These are phyloP conservation scores for Dipodomys merriami DNA, from an alignment of 2,113 vertebrate genomes.

Conservation along the genomic window DNA sequence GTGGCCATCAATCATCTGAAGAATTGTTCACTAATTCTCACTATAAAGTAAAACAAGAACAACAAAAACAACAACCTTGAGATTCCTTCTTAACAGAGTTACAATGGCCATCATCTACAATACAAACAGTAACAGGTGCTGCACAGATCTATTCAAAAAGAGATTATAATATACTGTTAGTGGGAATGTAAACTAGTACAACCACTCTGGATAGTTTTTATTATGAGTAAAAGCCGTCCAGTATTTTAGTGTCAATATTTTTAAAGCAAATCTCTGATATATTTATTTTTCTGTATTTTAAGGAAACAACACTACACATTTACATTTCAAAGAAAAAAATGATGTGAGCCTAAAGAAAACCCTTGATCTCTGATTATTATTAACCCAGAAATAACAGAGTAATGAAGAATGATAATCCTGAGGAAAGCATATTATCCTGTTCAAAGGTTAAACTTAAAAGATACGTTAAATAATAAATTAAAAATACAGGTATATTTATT, in stretches of 20 bases:
- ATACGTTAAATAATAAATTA: not conserved
- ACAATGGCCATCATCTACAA: no score
- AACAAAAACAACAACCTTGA: no score
- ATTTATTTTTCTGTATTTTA: not conserved
- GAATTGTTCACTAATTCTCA: no score
- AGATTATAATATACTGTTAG: no score
- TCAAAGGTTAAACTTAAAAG: not conserved
- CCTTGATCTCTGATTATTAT: not conserved
- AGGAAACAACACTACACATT: not conserved
- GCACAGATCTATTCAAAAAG: no score
- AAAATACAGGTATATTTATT: not conserved
- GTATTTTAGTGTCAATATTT: not conserved
- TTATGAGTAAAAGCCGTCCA: not conserved
- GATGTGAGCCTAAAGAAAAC: not conserved
- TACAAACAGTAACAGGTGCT: no score
- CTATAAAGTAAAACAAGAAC: no score
- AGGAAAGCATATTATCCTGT: not conserved
- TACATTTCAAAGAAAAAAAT: not conserved
- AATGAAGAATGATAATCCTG: not conserved
- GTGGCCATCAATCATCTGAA: no score
- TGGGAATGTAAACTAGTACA: no score
- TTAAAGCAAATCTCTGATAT: not conserved
- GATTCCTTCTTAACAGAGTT: no score
- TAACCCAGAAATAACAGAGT: constrained; percentile 30
- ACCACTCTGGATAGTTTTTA: not conserved